phyloP scores from a whole-genome alignment of 1,140 invertebrate species.

The Agrilus planipennis region DNA sequence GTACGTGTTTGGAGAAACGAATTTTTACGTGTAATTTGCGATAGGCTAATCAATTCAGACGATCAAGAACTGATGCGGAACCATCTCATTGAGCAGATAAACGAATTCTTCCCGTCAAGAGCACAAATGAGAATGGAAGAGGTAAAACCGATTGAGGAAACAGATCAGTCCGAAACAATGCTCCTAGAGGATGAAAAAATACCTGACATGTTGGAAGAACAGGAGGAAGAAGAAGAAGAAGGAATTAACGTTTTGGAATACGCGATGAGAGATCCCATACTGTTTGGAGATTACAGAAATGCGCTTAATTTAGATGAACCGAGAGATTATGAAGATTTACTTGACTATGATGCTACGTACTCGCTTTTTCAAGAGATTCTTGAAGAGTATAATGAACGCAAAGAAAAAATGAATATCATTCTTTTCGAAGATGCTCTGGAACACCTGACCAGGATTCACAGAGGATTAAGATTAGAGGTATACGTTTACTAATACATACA shows the following conservation, averaged over 20 bases:
- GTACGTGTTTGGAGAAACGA: conserved; percentile 84
- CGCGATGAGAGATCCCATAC: conserved; percentile 62
- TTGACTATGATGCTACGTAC: conserved; percentile 78
- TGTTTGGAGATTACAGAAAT: conserved; percentile 82
- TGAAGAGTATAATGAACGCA: conserved; percentile 70
- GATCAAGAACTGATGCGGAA: conserved; percentile 39
- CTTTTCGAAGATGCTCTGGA: conserved; percentile 84
- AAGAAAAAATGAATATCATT: conserved; percentile 60
- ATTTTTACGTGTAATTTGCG: conserved; percentile 71
- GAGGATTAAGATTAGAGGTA: conserved; percentile 41
- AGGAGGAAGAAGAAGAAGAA: conserved; percentile 25
- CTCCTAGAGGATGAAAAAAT: conserved; percentile 22
- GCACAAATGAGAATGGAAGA: conserved; percentile 23
- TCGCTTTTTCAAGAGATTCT: conserved; percentile 80
- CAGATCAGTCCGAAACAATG: conserved; percentile 1
- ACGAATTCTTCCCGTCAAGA: conserved; percentile 34
- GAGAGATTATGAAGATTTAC: conserved; percentile 75
- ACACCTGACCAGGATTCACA: conserved; percentile 74
- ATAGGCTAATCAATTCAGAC: conserved; percentile 65
- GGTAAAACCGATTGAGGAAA: no score
- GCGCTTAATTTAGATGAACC: conserved; percentile 64
- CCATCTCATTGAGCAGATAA: conserved; percentile 39
- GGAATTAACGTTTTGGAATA: conserved; percentile 48
- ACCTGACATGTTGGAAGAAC: no score
- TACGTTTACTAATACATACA: no score